Evolutionary conservation across 2,113 vertebrate species (phyloP).

Genomic region (Zootoca vivipara): DNA sequence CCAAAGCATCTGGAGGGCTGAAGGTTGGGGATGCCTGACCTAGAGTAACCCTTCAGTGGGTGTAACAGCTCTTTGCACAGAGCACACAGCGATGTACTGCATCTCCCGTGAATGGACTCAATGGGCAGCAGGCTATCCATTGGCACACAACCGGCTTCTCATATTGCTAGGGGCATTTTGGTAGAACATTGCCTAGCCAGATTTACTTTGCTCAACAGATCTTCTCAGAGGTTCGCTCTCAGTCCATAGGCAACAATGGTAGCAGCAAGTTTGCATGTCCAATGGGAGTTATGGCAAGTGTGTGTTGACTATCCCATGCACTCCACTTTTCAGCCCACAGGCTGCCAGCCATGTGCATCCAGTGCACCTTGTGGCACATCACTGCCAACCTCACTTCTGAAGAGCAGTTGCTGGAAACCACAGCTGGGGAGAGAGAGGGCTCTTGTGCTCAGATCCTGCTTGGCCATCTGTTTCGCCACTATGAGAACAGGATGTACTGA

Average conservation of each 20-base stretch:
- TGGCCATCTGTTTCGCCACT: too few relatives aligned
- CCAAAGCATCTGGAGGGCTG: too few relatives aligned
- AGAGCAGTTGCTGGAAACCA: too few relatives aligned
- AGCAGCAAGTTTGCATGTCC: not conserved
- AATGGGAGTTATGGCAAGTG: not conserved
- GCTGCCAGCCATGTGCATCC: not conserved
- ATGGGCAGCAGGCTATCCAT: not conserved
- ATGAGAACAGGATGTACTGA: too few relatives aligned
- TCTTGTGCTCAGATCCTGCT: too few relatives aligned
- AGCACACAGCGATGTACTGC: not conserved
- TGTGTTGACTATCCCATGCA: not conserved
- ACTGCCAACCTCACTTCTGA: not conserved
- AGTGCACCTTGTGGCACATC: not conserved
- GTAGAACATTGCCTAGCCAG: not conserved
- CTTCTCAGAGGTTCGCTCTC: not conserved
- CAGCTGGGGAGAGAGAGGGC: too few relatives aligned
- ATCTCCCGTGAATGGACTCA: not conserved
- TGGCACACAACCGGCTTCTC: not conserved
- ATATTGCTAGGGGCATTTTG: not conserved
- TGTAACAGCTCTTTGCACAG: too few relatives aligned
- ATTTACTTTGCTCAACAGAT: not conserved
- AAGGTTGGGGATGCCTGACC: too few relatives aligned
- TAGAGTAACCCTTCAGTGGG: too few relatives aligned
- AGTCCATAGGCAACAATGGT: not conserved
- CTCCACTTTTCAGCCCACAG: not conserved